Evolutionary conservation across 2,797 vertebrate genomes (phyloP), one percentile per base, ranked within the genome.

Genomic region (Phoeniculus purpureus): DNA sequence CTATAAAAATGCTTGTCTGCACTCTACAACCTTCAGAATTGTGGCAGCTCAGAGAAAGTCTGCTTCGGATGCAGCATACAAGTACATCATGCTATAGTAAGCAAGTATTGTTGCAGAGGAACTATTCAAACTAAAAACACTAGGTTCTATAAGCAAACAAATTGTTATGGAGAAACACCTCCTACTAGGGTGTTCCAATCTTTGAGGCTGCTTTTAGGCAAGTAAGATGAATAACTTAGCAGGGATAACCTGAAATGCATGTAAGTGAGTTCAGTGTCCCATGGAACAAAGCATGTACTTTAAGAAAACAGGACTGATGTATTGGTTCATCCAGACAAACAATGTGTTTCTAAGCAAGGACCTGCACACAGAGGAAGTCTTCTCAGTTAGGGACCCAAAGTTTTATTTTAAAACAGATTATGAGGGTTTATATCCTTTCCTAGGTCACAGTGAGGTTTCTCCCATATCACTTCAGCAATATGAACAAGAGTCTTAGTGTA

Each of bases 31-130:
- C 10, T 67, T 59, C 65, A 59, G 55, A 48, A 11, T 56, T 70
- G 50, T 0, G 0, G n/a, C 59, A 91, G 51, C 4, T 32, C 58
- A 81, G 62, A 48, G 71, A 22, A 81, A 56, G 2, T 10, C 52
- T 68, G 0, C 32, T 56, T 31, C 16, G 54, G 21, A 68, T 50
- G 45, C 60, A 91, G 34, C 34, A 75, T 47, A 48, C 77, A 48
- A 81, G 25, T 6, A 3, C 29, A 70, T 8, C 20, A 45, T 0
- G 0, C 8, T 0, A 0, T 11, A 17, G 19, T 77, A 83, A 45
- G 31, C 59, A 75, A 74, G 34, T 40, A n/a, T 56, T 60, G 64
- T 45, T 7, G 21, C n/a, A 72, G 47, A 92, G 17, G 16, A 85
- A 19, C 10, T 58, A 56, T 19, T 60, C 7, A 22, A 32, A 62